phyloP scores from a whole-genome alignment of 2,113 vertebrate genomes.

The Istiophorus platypterus region DNA sequence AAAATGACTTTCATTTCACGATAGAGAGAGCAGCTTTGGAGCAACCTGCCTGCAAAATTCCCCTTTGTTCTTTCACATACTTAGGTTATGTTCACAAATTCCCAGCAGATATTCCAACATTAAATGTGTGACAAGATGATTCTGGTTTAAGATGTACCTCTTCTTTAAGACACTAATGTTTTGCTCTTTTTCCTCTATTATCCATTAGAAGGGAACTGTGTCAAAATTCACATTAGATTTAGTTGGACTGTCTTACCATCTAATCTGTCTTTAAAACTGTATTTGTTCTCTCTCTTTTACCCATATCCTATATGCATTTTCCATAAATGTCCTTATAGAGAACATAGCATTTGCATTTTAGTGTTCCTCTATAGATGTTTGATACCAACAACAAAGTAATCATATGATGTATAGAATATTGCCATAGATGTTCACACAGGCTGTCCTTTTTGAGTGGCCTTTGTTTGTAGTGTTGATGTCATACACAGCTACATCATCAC shows the following conservation, averaged over 20 bases:
- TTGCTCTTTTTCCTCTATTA: background rate
- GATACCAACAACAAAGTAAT: slow-evolving; percentile 18
- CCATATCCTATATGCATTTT: background rate
- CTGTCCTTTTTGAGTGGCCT: slow-evolving; percentile 33
- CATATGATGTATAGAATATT: background rate
- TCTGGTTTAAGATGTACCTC: slow-evolving; percentile 16
- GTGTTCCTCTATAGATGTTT: background rate
- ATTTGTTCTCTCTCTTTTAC: background rate
- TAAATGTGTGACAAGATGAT: slow-evolving; percentile 4
- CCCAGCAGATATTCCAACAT: slow-evolving; percentile 6
- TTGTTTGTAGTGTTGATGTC: slow-evolving; percentile 29
- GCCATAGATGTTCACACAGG: background rate
- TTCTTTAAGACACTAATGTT: background rate
- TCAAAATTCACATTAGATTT: slow-evolving; percentile 7
- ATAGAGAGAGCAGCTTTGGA: slow-evolving; percentile 18
- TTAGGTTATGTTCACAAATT: slow-evolving; percentile 31
- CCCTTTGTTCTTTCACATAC: slow-evolving; percentile 31
- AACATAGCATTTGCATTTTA: background rate
- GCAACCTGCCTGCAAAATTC: slow-evolving; percentile 28
- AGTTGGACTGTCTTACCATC: background rate
- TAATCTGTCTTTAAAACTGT: background rate
- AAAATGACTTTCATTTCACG: slow-evolving; percentile 46
- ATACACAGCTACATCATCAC: slow-evolving; percentile 7
- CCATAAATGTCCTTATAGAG: background rate
- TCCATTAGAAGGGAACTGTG: background rate